These are phyloP conservation scores for Branchipolynoe longqiensis DNA, from an alignment of 2,888 invertebrate genomes.

Conservation along the genomic window DNA sequence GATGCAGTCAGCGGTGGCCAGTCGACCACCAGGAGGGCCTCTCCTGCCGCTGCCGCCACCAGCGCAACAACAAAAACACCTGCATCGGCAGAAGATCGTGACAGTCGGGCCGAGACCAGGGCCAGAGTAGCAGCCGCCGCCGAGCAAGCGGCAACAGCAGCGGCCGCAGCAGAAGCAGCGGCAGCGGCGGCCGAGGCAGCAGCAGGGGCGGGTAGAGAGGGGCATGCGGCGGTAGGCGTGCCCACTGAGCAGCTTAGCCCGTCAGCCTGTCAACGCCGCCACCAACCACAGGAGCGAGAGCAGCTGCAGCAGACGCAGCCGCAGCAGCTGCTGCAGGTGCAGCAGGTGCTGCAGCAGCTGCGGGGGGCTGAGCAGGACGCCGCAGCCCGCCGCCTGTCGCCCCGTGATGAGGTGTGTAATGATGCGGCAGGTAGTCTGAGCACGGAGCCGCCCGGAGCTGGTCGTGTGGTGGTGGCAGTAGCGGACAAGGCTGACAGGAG, in stretches of 20 bases:
- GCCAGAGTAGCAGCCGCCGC: constrained; percentile 26
- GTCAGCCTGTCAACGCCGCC: too few relatives aligned
- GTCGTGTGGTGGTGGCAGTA: constrained; percentile 37
- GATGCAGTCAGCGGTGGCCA: neutral
- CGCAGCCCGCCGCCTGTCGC: constrained; percentile 19
- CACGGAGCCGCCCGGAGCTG: constrained; percentile 25
- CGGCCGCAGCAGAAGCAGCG: constrained; percentile 13
- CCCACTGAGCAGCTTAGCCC: too few relatives aligned
- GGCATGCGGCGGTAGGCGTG: constrained; percentile 43
- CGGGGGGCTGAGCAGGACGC: neutral
- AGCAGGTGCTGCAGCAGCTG: constrained; percentile 38
- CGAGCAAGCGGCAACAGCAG: neutral
- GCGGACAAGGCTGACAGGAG: constrained; percentile 8
- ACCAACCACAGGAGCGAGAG: neutral
- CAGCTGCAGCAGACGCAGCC: neutral
- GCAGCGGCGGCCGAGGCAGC: neutral
- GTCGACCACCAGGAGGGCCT: neutral
- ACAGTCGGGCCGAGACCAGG: constrained; percentile 30
- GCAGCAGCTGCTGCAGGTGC: constrained; percentile 24
- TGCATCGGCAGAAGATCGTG: neutral
- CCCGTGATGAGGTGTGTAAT: constrained; percentile 47
- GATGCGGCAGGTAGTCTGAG: constrained; percentile 51
- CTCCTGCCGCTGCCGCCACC: constrained; percentile 7
- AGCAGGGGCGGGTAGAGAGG: too few relatives aligned
- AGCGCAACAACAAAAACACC: neutral